phyloP scores from a whole-genome alignment of 2,797 vertebrate species.

The Takifugu ocellatus region DNA sequence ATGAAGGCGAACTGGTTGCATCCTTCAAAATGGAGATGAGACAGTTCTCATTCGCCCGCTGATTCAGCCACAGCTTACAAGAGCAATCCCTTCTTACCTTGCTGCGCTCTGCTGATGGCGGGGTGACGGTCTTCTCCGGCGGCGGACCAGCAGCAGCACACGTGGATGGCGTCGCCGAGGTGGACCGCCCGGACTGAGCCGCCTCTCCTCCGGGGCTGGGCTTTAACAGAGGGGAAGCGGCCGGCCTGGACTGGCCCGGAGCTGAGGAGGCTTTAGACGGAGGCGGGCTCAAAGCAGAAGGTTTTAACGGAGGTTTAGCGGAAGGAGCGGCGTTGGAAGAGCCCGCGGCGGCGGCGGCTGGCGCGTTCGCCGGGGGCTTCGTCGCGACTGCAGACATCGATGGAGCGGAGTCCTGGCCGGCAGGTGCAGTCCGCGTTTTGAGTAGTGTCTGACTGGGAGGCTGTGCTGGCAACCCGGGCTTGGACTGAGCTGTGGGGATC shows the following conservation, averaged over 20 bases:
- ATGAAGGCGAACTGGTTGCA: constrained; percentile 21
- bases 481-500: constrained; percentile 23
- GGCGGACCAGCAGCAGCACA: constrained; percentile 14
- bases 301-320: constrained; percentile 17
- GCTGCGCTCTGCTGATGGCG: constrained; percentile 34
- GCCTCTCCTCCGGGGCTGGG: not conserved
- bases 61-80: not conserved
- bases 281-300: constrained; percentile 6
- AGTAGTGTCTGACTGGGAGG: constrained; percentile 37
- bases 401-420: constrained; percentile 52
- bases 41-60: not conserved
- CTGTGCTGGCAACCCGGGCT: constrained; percentile 27
- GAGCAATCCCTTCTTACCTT: constrained; percentile 43
- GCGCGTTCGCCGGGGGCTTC: constrained; percentile 26
- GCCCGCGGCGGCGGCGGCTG: constrained; percentile 1
- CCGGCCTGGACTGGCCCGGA: constrained; percentile 26
- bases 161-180: constrained; percentile 13
- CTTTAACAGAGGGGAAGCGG: constrained; percentile 21
- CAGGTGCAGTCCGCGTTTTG: constrained; percentile 29
- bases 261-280: constrained; percentile 24
- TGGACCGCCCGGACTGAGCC: constrained; percentile 17
- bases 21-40: constrained; percentile 24
- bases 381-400: constrained; percentile 27
- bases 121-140: constrained; percentile 22
- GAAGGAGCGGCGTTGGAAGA: constrained; percentile 22